Conservation (phyloP, 2,797 vertebrate species). For the Chiroxiphia lanceolata region DNA sequence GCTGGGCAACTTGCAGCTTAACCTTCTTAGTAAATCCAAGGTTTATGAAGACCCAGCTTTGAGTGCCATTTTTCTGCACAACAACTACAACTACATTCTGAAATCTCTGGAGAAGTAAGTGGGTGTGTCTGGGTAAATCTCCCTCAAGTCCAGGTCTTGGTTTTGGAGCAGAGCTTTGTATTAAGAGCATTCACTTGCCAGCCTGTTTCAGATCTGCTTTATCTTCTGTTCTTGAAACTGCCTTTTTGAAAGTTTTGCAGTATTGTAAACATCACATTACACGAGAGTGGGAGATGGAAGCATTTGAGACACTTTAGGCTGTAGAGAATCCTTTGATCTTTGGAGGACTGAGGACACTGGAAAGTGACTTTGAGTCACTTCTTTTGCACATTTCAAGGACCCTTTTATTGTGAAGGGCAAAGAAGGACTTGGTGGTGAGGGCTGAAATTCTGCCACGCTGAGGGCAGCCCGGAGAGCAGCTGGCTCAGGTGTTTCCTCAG, state of each 20-base stretch:
- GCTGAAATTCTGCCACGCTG: background rate
- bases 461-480: background rate
- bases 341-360: background rate
- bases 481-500: background rate
- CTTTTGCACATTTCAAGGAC: background rate
- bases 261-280: background rate
- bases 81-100: constrained; percentile 99
- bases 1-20: constrained; percentile 93
- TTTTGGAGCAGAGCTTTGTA: background rate
- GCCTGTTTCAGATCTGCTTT: background rate
- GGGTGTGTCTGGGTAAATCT: background rate
- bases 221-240: background rate
- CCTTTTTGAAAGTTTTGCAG: background rate
- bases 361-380: background rate
- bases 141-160: background rate
- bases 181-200: background rate
- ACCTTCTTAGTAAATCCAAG: constrained; percentile 95
- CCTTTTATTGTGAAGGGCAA: background rate
- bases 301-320: background rate
- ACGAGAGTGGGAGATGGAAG: background rate
- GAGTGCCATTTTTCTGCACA: constrained; percentile 95
- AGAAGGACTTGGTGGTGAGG: background rate
- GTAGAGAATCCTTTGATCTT: constrained; percentile 31
- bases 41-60: constrained; percentile 95
- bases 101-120: constrained; percentile 96